A percentile compares a stretch with the other conserved stretches of the same genome.
These are phyloP conservation scores for Phengaris arion DNA, from an alignment of 2,888 invertebrate species.

Conservation along the genomic window DNA sequence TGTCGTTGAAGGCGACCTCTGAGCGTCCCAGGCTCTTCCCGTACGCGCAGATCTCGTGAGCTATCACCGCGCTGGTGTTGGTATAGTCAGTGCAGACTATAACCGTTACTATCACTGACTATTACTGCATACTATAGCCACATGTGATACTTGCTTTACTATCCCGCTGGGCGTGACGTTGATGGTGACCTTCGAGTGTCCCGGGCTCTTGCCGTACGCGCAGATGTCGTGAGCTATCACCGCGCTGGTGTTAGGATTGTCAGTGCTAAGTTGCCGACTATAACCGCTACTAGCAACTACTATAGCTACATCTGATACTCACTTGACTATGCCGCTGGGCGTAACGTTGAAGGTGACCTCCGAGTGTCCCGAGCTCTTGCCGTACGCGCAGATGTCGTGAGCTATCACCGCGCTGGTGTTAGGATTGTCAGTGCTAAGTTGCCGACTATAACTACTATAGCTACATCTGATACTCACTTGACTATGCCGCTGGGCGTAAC, in stretches of 20 bases:
- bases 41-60: conserved; percentile 75
- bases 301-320: conserved; percentile 50
- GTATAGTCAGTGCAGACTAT: conserved; percentile 45
- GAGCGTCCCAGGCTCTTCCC: conserved; percentile 85
- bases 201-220: conserved; percentile 71
- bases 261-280: conserved; percentile 45
- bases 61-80: conserved; percentile 55
- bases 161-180: conserved; percentile 76
- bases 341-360: conserved; percentile 81
- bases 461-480: conserved; percentile 60
- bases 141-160: conserved; percentile 66
- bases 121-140: too few relatives aligned
- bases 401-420: conserved; percentile 54
- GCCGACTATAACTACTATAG: too few relatives aligned
- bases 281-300: conserved; percentile 55
- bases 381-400: too few relatives aligned
- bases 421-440: conserved; percentile 54
- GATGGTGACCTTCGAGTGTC: conserved; percentile 82
- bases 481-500: conserved; percentile 73
- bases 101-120: conserved; percentile 45
- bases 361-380: conserved; percentile 82
- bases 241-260: conserved; percentile 53
- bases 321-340: conserved; percentile 72
- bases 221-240: conserved; percentile 43
- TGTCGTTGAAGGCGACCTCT: conserved; percentile 80